phyloP scores from a whole-genome alignment of 2,888 invertebrate species.

The Microlaimidae sp. region DNA sequence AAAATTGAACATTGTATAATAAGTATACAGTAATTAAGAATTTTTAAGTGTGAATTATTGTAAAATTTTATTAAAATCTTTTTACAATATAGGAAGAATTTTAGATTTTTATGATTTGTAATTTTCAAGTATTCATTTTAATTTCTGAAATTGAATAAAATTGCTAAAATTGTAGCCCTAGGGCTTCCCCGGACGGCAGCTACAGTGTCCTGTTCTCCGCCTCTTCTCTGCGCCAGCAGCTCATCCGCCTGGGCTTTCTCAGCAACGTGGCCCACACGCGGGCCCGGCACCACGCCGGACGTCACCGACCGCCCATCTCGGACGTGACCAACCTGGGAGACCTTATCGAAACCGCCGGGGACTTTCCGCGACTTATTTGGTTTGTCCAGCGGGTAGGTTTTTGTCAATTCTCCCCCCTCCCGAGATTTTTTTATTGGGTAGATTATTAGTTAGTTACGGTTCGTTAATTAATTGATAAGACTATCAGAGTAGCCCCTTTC shows the following conservation, averaged over 20 bases:
- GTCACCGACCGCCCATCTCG: neutral
- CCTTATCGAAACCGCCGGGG: neutral
- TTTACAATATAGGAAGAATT: neutral
- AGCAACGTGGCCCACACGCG: conserved; percentile 6
- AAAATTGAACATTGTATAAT: too few species aligned
- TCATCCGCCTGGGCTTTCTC: conserved; percentile 14
- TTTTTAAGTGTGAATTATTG: too few species aligned
- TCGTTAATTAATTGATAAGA: too few species aligned
- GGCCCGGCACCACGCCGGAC: neutral
- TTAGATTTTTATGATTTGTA: neutral
- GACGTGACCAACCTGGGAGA: neutral
- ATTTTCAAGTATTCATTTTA: too few species aligned
- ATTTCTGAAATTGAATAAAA: too few species aligned
- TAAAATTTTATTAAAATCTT: too few species aligned
- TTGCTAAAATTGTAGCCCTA: too few species aligned
- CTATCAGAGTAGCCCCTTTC: too few species aligned
- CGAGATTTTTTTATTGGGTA: too few species aligned
- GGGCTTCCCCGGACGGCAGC: neutral
- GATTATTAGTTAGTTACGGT: too few species aligned
- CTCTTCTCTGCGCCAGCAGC: conserved; percentile 17
- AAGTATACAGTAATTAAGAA: too few species aligned
- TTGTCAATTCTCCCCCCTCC: too few species aligned
- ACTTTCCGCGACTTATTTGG: neutral
- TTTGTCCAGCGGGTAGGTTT: neutral
- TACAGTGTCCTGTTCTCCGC: neutral